Evolutionary conservation across 2,888 invertebrate species (phyloP).

Genomic region (Morpho helenor): DNA sequence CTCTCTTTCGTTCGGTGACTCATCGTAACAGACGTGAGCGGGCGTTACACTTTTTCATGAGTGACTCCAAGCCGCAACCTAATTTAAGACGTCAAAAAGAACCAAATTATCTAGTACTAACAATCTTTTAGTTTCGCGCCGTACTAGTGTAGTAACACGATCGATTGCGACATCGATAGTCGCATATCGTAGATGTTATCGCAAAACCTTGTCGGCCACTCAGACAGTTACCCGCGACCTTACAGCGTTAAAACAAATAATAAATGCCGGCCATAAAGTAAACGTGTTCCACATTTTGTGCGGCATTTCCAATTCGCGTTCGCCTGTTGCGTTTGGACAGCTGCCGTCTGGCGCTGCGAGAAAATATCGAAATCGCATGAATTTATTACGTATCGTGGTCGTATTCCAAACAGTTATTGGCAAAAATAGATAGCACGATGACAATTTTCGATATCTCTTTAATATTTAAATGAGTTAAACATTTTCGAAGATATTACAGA

Average conservation of each 20-base stretch:
- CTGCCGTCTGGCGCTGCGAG: slow-evolving; percentile 39
- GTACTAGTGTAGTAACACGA: slow-evolving; percentile 24
- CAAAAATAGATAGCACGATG: slow-evolving; percentile 5
- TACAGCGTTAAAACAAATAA: slow-evolving; percentile 31
- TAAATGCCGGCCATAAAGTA: slow-evolving; percentile 31
- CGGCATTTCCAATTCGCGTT: slow-evolving; percentile 27
- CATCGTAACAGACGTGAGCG: too few relatives aligned
- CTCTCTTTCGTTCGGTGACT: too few relatives aligned
- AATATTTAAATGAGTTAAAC: too few relatives aligned
- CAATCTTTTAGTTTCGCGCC: not conserved
- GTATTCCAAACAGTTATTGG: slow-evolving; percentile 10
- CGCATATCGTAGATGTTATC: slow-evolving; percentile 28
- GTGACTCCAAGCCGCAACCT: too few relatives aligned
- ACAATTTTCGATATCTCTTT: not conserved
- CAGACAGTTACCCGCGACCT: slow-evolving; percentile 32
- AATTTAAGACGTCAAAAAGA: too few relatives aligned
- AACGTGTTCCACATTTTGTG: slow-evolving; percentile 30
- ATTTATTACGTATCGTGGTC: slow-evolving; percentile 11
- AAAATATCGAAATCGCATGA: slow-evolving; percentile 26
- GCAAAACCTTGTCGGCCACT: slow-evolving; percentile 27
- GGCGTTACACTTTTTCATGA: too few relatives aligned
- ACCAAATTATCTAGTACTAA: too few relatives aligned
- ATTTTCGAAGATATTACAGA: too few relatives aligned
- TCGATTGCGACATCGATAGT: slow-evolving; percentile 28
- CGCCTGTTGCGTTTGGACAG: slow-evolving; percentile 42